Evolutionary conservation across 1,140 invertebrate genomes (phyloP).

Genomic region (Dysdera silvatica): DNA sequence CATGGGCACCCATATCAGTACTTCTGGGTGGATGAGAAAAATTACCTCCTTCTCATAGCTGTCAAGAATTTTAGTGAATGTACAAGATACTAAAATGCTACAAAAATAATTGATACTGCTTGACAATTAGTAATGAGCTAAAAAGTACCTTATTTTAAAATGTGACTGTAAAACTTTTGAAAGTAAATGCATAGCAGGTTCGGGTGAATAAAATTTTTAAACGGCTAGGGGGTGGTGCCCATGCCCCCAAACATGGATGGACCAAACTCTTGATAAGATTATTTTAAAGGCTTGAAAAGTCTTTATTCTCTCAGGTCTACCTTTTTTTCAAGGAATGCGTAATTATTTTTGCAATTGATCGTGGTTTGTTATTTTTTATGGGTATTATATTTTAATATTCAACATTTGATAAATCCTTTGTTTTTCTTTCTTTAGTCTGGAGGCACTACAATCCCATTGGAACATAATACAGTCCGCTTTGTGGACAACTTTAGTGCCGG

Average conservation of each 20-base stretch:
- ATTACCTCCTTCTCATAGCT: too few relatives aligned
- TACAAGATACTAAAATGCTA: too few relatives aligned
- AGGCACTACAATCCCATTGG: conserved; percentile 91
- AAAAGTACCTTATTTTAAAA: too few relatives aligned
- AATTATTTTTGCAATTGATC: not conserved
- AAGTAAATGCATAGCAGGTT: too few relatives aligned
- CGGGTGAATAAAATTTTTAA: too few relatives aligned
- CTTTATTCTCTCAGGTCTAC: not conserved
- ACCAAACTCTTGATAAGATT: not conserved
- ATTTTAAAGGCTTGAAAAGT: not conserved
- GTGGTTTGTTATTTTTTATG: not conserved
- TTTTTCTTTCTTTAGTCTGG: conserved; percentile 58
- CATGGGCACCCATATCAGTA: too few relatives aligned
- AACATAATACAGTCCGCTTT: conserved; percentile 92
- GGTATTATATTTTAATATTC: not conserved
- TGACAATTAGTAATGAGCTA: too few relatives aligned
- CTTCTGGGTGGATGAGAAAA: too few relatives aligned
- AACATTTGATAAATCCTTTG: not conserved
- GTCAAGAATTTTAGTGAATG: too few relatives aligned
- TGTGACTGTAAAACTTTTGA: too few relatives aligned
- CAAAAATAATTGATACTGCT: too few relatives aligned
- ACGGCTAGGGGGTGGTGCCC: too few relatives aligned
- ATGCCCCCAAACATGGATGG: not conserved
- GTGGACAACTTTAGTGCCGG: conserved; percentile 98
- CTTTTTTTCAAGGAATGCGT: not conserved